Conservation (phyloP, 92 coral and sea anemone genomes). For the Epizoanthus rinbou region DNA sequence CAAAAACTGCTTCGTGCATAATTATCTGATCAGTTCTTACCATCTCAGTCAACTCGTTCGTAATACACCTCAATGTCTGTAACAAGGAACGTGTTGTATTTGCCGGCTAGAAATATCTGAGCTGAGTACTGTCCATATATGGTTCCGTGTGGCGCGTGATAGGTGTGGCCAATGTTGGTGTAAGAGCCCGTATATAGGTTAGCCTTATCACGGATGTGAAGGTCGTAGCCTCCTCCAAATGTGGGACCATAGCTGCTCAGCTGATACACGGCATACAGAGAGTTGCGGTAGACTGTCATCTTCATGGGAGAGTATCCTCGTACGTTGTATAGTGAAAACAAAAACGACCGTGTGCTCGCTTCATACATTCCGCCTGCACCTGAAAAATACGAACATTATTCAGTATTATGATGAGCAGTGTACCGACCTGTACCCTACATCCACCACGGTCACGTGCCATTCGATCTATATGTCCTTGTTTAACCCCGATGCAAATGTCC, state of each 20-base stretch:
- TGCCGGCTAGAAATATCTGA: background rate
- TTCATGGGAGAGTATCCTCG: background rate
- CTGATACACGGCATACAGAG: constrained; percentile 4
- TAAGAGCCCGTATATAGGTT: background rate
- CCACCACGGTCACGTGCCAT: too few species aligned
- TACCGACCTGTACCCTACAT: background rate
- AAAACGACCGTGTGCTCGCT: background rate
- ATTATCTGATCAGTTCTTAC: background rate
- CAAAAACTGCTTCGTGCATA: too few species aligned
- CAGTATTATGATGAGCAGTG: background rate
- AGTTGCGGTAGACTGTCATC: background rate
- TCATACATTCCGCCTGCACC: background rate
- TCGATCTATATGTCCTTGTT: too few species aligned
- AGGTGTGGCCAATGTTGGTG: constrained; percentile 40
- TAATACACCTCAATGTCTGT: too few species aligned
- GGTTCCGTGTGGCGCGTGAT: constrained; percentile 5
- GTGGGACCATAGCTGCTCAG: constrained; percentile 8
- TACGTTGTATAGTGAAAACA: background rate
- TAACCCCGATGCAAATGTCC: too few species aligned
- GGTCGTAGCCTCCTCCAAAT: constrained; percentile 24
- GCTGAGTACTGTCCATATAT: background rate
- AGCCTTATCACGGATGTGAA: background rate
- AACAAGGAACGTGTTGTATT: too few species aligned
- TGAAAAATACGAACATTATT: background rate
- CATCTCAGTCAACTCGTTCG: background rate